Evolutionary conservation across 2,888 invertebrate genomes (phyloP).

Genomic region (Mesochorus sp.): DNA sequence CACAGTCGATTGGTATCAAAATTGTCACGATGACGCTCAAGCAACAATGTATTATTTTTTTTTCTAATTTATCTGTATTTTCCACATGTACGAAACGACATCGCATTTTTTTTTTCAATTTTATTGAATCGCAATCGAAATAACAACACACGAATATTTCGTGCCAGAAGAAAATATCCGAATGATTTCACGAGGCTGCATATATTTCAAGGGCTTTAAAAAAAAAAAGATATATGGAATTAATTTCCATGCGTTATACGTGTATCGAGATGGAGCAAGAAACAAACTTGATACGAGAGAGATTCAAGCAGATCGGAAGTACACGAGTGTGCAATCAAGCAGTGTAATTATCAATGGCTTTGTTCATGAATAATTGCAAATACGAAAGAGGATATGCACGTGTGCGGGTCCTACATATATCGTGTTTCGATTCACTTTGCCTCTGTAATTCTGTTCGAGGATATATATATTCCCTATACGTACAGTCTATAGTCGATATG

Average conservation of each 20-base stretch:
- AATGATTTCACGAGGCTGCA: too few relatives aligned
- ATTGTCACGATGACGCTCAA: slow-evolving; percentile 42
- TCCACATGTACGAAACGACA: neutral
- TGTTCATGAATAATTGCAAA: slow-evolving; percentile 80
- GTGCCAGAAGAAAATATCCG: too few relatives aligned
- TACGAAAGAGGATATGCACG: slow-evolving; percentile 66
- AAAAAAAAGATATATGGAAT: slow-evolving; percentile 72
- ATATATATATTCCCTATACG: neutral
- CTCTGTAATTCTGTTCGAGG: slow-evolving; percentile 30
- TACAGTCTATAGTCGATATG: too few relatives aligned
- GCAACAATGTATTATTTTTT: neutral
- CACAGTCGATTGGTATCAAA: slow-evolving; percentile 57
- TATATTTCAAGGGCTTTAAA: neutral
- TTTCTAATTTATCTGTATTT: neutral
- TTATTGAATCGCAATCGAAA: too few relatives aligned
- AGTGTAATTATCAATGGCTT: slow-evolving; percentile 78
- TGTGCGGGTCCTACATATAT: slow-evolving; percentile 26
- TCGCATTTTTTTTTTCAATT: neutral
- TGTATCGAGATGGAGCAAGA: neutral
- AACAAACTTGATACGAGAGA: slow-evolving; percentile 6
- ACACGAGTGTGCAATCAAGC: slow-evolving; percentile 78
- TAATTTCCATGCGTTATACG: slow-evolving; percentile 73
- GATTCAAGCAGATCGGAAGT: slow-evolving; percentile 50
- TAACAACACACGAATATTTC: too few relatives aligned
- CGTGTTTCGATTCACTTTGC: slow-evolving; percentile 29